Conservation (phyloP, 2,888 invertebrate species). For the Galerucella calmariensis region DNA sequence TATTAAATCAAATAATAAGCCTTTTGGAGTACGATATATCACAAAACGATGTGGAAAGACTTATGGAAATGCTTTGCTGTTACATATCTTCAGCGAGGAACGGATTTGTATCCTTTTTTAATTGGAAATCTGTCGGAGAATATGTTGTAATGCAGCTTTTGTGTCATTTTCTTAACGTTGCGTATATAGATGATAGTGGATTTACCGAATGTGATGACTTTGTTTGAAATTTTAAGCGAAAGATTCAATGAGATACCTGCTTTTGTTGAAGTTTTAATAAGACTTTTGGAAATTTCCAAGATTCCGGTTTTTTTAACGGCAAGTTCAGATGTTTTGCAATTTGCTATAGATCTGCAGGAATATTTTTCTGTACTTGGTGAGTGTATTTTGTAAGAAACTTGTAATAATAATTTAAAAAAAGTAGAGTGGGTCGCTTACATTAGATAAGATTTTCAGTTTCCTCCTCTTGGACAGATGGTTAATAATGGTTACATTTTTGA, state of each 20-base stretch:
- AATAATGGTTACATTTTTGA: too few relatives aligned
- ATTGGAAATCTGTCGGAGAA: not conserved
- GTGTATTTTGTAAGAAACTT: slow-evolving; percentile 5
- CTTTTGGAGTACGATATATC: slow-evolving; percentile 44
- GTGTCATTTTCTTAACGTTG: slow-evolving; percentile 33
- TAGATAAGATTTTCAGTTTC: too few relatives aligned
- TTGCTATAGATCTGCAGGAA: slow-evolving; percentile 52
- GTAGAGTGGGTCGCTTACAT: too few relatives aligned
- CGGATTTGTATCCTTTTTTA: slow-evolving; percentile 50
- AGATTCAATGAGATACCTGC: slow-evolving; percentile 44
- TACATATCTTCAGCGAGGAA: slow-evolving; percentile 37
- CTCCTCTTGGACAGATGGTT: too few relatives aligned
- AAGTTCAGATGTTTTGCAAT: slow-evolving; percentile 55
- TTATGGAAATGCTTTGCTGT: slow-evolving; percentile 41
- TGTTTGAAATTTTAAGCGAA: slow-evolving; percentile 58
- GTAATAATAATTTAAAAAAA: too few relatives aligned
- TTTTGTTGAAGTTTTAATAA: slow-evolving; percentile 53
- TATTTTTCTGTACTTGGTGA: slow-evolving; percentile 61
- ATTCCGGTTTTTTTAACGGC: slow-evolving; percentile 57
- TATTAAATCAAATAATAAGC: slow-evolving; percentile 37
- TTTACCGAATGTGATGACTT: slow-evolving; percentile 55
- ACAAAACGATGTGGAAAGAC: slow-evolving; percentile 41
- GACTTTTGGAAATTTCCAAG: slow-evolving; percentile 56
- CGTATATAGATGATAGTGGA: slow-evolving; percentile 59
- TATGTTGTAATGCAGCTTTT: not conserved